Base-by-base conservation (phyloP, 92 coral and sea anemone genomes). In the Meandrina meandrites region DNA sequence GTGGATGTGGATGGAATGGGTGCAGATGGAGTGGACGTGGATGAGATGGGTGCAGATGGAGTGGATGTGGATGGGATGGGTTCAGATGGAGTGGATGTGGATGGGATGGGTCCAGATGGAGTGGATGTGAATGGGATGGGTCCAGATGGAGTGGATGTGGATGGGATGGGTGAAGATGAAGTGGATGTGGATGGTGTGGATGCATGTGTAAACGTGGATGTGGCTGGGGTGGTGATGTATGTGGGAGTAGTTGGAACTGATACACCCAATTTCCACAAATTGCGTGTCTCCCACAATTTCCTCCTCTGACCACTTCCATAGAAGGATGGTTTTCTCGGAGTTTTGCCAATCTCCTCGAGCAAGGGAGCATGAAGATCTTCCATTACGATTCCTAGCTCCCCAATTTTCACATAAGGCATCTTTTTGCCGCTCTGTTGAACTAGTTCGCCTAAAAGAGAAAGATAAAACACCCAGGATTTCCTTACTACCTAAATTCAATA, bases 231-330 rank as follows among this genome's bases (percentile, higher is more conserved):
- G 35, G 73, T 67, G 35, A 67, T 67, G 73, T 48, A 3, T 12
- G 82, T 16, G 22, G 82, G 12, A 32, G 42, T 12, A 0, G 37
- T 18, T 17, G 71, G 37, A 19, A 79, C 4, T 8, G 82, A 56
- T 17, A 79, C 31, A 79, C 50, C 45, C 3, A 79, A 34, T 13
- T 13, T 31, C 82, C 82, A 79, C 4, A 22, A 27, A 79, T 79
- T 9, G 14, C 82, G 51, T 1, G 82, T 16, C 48, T 17, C 7
- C 82, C 82, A 79, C 71, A 79, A 22, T 24, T 79, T 79, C 7
- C 72, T 4, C 14, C 82, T 24, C 27, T 80, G 84, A 12, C 31
- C 56, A 27, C 60, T 80, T 19, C 84, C 75, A 80, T 62, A 80
- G 7, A 60, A 30, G 1, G 74, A 34, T 37, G 84, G 84, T 10